Evolutionary conservation across 2,888 invertebrate species (phyloP), one percentile per base, ranked within the genome.

Genomic region (Ischnura elegans): DNA sequence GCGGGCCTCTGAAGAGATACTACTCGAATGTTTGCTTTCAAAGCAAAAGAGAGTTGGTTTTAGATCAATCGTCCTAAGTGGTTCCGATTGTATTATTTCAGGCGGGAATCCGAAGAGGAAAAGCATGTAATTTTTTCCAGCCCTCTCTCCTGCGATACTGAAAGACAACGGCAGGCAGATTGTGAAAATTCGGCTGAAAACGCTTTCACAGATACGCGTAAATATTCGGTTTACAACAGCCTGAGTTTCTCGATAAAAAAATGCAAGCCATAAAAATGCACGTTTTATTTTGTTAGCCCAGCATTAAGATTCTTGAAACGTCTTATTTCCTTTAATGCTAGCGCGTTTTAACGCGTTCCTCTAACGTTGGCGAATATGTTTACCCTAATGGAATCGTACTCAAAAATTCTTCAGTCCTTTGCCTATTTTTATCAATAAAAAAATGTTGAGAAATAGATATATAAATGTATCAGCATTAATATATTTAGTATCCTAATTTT

Each of bases 11-110:
- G 76, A 29, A 10, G 76, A 51, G 76, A 76, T 2, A 36, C 10
- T 76, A 76, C 76, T 76, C 29, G 10, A 76, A 76, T 76, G 36
- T 76, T 76, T 76, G 76, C 13, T 76, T 76, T 76, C 76, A 76
- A 76, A 76, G 76, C 76, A 76, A 36, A 76, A 36, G 36, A 29
- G 29, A 36, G 76, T 76, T 76, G 76, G 76, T 76, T 76, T 76
- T 36, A 76, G 76, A 76, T 76, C 76, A 76, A 36, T 76, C 76
- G 76, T 36, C 29, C 36, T 76, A 76, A 76, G 76, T 76, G 36
- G 36, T 16, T 36, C 29, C 36, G 76, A 36, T 76, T 29, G 76
- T 76, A 76, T 76, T 76, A 36, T 76, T 76, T 76, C 76, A 76
- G 76, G 76, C 29, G 76, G n/a, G 66, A 76, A 76, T 61, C 29